Evolutionary conservation across 2,113 vertebrate genomes (phyloP), one percentile per base, ranked within the genome.

Genomic region (Otis tarda): DNA sequence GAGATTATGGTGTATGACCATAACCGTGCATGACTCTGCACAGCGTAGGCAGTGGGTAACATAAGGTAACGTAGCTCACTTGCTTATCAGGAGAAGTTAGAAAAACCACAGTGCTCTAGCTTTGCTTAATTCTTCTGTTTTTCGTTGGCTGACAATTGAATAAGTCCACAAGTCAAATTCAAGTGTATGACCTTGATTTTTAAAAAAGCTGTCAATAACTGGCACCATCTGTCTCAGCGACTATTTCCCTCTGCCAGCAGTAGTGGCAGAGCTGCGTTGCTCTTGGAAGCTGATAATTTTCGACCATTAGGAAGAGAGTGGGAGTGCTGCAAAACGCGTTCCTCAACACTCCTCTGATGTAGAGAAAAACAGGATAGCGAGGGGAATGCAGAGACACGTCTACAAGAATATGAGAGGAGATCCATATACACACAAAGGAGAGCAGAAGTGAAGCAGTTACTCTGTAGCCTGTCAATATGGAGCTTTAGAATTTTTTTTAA

Each of bases 11-110:
- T 39, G 20, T 45, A 17, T 57, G 25, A 35, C 35, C 10, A 5
- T 45, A 30, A 14, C 2, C 7, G 3, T 52, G 35, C 17, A 5
- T 56, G 56, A 12, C 49, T 52, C 22, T 45, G 39, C 43, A 17
- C 33, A 0, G 0, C 27, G 39, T 21, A 30, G 43, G 28, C 57
- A 60, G 31, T 39, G 43, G 20, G 52, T 80, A 56, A 39, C 2
- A 0, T 1, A 43, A 33, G 27, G n/a, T 47, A 71, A 41, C 2
- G 0, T 7, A 47, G 39, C 53, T 73, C 59, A 53, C 41, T 73
- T 57, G 55, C 25, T 77, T 31, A 59, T 49, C 65, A 57, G 27
- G 33, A 47, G 59, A 77, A 76, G 67, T 39, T 35, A 86, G 57
- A 52, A 63, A 85, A 68, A 49, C 3, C 61, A 56, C 21, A 61